phyloP scores from a whole-genome alignment of 2,113 vertebrate genomes.

The Hippocampus comes region DNA sequence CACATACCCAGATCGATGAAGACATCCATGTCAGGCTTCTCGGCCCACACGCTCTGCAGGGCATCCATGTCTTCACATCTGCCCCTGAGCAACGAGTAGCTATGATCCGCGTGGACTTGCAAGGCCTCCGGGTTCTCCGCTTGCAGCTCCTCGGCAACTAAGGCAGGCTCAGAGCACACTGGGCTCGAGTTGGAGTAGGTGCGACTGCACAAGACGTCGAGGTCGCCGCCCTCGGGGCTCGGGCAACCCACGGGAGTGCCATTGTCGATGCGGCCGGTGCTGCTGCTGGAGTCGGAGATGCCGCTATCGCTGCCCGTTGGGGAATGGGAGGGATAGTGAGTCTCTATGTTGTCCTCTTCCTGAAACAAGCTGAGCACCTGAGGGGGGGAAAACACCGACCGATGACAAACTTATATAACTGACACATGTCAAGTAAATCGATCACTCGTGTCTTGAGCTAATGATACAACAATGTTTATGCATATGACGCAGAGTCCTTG shows the following conservation, averaged over 20 bases:
- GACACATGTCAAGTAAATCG: not conserved
- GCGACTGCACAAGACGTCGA: conserved; percentile 62
- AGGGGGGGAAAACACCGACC: not conserved
- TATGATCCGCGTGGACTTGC: conserved; percentile 78
- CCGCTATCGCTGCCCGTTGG: conserved; percentile 70
- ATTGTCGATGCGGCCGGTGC: conserved; percentile 30
- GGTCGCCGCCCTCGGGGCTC: conserved; percentile 56
- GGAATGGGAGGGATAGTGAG: conserved; percentile 47
- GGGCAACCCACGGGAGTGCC: conserved; percentile 38
- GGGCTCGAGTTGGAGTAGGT: conserved; percentile 52
- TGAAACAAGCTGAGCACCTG: conserved; percentile 78
- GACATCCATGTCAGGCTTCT: conserved; percentile 69
- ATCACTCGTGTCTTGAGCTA: not conserved
- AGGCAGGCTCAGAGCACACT: conserved; percentile 23
- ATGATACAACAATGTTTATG: too few species aligned
- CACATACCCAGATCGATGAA: conserved; percentile 78
- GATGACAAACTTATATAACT: not conserved
- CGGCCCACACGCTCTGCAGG: conserved; percentile 69
- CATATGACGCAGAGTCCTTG: too few species aligned
- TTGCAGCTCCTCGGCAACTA: conserved; percentile 30
- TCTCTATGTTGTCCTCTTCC: conserved; percentile 45
- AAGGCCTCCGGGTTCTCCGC: conserved; percentile 54
- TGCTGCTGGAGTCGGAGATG: conserved; percentile 69
- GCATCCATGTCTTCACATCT: conserved; percentile 38
- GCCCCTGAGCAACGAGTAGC: conserved; percentile 74